Percentiles rank a stretch among this genome's conserved stretches.
Evolutionary conservation across 2,797 vertebrate genomes (phyloP).

Genomic region (Notoglanidium macrostoma): DNA sequence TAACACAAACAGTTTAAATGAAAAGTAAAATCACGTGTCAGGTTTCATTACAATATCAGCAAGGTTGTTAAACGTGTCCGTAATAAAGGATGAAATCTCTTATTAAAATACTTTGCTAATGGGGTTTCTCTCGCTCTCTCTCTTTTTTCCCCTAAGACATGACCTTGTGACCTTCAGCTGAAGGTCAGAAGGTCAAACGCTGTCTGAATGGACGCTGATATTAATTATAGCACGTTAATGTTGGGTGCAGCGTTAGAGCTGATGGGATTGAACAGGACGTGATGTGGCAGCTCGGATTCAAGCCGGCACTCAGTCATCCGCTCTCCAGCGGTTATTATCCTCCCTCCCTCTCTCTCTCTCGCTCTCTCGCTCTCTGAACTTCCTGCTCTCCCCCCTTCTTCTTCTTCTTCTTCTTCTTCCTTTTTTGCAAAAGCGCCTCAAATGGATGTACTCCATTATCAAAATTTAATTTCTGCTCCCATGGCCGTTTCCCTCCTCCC

Average conservation of each 20-base stretch:
- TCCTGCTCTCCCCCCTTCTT: constrained; percentile 3
- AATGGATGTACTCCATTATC: constrained; percentile 61
- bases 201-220: neutral
- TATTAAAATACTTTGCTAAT: neutral
- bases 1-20: neutral
- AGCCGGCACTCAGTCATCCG: constrained; percentile 26
- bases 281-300: constrained; percentile 32
- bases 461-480: constrained; percentile 57
- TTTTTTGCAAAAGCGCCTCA: constrained; percentile 41
- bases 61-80: neutral
- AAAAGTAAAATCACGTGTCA: neutral
- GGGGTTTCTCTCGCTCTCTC: neutral
- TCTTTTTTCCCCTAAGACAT: neutral
- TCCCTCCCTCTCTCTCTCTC: neutral
- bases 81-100: neutral
- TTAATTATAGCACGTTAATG: constrained; percentile 2
- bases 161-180: neutral
- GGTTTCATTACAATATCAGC: neutral
- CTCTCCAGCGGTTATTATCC: constrained; percentile 36
- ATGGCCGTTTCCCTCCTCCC: constrained; percentile 26
- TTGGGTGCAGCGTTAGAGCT: neutral
- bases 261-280: constrained; percentile 30
- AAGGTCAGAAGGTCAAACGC: neutral
- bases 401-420: neutral
- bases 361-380: constrained; percentile 18